Evolutionary conservation across 1,140 invertebrate species (phyloP).

Genomic region (Aradophagus sp.): DNA sequence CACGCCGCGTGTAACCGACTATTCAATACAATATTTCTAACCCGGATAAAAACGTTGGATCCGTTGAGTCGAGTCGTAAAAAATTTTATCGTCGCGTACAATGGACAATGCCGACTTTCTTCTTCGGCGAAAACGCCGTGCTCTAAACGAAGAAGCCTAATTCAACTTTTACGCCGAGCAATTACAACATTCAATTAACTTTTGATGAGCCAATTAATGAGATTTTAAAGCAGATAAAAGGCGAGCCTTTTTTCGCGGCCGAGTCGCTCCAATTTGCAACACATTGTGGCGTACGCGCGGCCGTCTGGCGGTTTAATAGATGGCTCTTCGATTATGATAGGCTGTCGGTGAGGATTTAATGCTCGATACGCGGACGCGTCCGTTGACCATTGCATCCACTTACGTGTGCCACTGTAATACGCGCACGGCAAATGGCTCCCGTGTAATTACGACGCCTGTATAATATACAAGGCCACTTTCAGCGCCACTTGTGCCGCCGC

Average conservation of each 20-base stretch:
- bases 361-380: constrained; percentile 32
- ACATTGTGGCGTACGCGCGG: constrained; percentile 23
- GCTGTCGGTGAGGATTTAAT: constrained; percentile 50
- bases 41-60: too few relatives aligned
- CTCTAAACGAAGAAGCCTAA: too few relatives aligned
- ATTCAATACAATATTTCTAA: too few relatives aligned
- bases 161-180: not conserved
- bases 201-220: constrained; percentile 29
- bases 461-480: constrained; percentile 29
- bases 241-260: constrained; percentile 14
- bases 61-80: too few relatives aligned
- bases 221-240: constrained; percentile 26
- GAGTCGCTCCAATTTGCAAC: constrained; percentile 38
- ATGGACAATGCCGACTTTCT: too few relatives aligned
- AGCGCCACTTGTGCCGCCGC: constrained; percentile 9
- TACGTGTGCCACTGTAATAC: constrained; percentile 45
- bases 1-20: too few relatives aligned
- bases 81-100: too few relatives aligned
- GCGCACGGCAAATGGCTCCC: constrained; percentile 14
- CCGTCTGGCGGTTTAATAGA: constrained; percentile 44
- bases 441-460: constrained; percentile 15
- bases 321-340: constrained; percentile 45
- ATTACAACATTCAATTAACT: constrained; percentile 23
- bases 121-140: too few relatives aligned
- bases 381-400: constrained; percentile 42